Evolutionary conservation across 2,113 vertebrate genomes (phyloP), one percentile per base, ranked within the genome.

Genomic region (Psilopsiagon aymara): DNA sequence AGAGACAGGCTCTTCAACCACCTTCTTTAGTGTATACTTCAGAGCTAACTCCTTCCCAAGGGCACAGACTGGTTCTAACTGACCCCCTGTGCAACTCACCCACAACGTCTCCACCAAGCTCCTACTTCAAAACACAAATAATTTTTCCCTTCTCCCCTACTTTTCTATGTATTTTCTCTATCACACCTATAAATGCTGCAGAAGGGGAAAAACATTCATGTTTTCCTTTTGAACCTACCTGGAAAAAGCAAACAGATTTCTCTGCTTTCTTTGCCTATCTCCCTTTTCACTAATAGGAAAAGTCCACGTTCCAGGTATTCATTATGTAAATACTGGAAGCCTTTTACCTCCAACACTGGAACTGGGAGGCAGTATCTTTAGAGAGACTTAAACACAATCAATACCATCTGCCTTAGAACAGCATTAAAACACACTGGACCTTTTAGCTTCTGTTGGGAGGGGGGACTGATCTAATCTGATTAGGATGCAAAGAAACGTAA

Each of bases 301-400:
- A 90, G 46, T 63, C 63, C 43, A 43, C 52, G 64, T 70, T 91
- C 33, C 35, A 20, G 13, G 39, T 77, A 76, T 59, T 68, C 76
- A 71, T 83, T 90, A 78, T 83, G 82, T 84, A 92, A 96, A 95
- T 83, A 67, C 80, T 90, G 73, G 43, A 64, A 90, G 60, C 33
- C 76, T 91, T 97, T 95, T 91, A 82, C 91, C 96, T 95, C 90
- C 3, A 94, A 53, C 57, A 55, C 46, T 64, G 79, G 82, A 95
- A 92, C 21, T 67, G 87, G 64, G 29, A 95, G 76, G 92, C 51
- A 39, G 51, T 44, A 92, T 81, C 82, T 93, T 76, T 69, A 91
- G 92, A 87, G 49, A 87, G 44, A 75, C 33, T 78, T 91, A 80
- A 88, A 92, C 59, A 75, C 74, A 84, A 27, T 80, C 80, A 70